Evolutionary conservation across 2,888 invertebrate species (phyloP).

Genomic region (Amblyjoppa fuscipennis): DNA sequence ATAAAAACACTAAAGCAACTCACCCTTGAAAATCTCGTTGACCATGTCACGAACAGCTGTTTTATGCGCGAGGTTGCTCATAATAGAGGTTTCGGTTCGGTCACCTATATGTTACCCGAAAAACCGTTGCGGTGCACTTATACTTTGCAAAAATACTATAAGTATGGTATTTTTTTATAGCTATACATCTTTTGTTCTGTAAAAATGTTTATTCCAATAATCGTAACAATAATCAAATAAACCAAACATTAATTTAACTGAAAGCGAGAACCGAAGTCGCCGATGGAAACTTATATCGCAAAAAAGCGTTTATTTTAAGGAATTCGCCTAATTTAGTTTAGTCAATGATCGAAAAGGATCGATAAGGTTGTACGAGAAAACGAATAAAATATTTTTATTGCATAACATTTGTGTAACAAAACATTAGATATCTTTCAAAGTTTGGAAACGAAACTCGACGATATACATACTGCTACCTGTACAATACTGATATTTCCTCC

Average conservation of each 20-base stretch:
- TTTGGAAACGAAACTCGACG: not conserved
- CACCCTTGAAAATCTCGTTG: constrained; percentile 92
- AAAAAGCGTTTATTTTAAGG: not conserved
- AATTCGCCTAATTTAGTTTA: not conserved
- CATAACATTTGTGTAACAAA: constrained; percentile 50
- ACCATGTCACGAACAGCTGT: constrained; percentile 90
- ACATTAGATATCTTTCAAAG: constrained; percentile 36
- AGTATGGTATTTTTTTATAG: not conserved
- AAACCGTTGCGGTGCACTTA: no score
- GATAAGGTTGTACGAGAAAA: not conserved
- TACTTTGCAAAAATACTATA: no score
- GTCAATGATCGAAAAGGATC: not conserved
- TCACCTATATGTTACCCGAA: no score
- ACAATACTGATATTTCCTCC: constrained; percentile 48
- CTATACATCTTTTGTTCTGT: not conserved
- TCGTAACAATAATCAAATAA: not conserved
- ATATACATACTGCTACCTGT: constrained; percentile 44
- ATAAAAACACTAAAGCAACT: not conserved
- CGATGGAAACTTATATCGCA: no score
- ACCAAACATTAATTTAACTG: not conserved
- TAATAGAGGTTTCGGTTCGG: no score
- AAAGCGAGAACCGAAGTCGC: not conserved
- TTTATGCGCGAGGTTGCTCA: constrained; percentile 83
- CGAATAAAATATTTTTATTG: constrained; percentile 51
- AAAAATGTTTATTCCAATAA: not conserved